phyloP scores from a whole-genome alignment of 2,797 vertebrate species.

The Catamblyrhynchus diadema region DNA sequence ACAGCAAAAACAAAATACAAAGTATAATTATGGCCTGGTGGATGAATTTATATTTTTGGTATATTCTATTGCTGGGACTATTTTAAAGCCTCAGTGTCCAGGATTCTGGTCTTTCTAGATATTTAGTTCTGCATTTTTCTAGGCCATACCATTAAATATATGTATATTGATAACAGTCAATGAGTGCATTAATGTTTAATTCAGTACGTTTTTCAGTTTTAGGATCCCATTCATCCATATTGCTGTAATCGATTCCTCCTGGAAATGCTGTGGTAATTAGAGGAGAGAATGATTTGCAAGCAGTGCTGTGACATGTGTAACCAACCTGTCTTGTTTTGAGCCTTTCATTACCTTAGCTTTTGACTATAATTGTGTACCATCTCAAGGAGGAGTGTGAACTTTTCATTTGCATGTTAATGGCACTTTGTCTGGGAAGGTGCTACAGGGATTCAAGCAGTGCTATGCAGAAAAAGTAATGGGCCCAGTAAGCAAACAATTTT shows the following conservation, averaged over 20 bases:
- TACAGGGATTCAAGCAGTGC: not conserved
- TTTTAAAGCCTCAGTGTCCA: not conserved
- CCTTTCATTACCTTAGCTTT: not conserved
- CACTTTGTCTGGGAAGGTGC: not conserved
- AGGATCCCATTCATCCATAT: not conserved
- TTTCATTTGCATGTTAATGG: constrained; percentile 19
- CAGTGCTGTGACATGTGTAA: not conserved
- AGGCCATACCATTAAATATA: not conserved
- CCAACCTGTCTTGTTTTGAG: not conserved
- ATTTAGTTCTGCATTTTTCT: not conserved
- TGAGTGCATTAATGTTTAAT: not conserved
- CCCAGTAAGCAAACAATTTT: not conserved
- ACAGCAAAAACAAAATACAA: not conserved
- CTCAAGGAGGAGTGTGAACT: not conserved
- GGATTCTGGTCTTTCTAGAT: not conserved
- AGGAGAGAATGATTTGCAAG: not conserved
- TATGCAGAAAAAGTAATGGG: not conserved
- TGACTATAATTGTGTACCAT: not conserved
- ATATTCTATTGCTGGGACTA: not conserved
- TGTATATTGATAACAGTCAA: not conserved
- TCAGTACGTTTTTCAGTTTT: not conserved
- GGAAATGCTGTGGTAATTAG: not conserved
- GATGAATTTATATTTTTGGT: not conserved
- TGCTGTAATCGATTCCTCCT: not conserved
- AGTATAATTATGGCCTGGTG: not conserved